Conservation (phyloP, 1,140 invertebrate species). For the Aphaenogaster floridana region DNA sequence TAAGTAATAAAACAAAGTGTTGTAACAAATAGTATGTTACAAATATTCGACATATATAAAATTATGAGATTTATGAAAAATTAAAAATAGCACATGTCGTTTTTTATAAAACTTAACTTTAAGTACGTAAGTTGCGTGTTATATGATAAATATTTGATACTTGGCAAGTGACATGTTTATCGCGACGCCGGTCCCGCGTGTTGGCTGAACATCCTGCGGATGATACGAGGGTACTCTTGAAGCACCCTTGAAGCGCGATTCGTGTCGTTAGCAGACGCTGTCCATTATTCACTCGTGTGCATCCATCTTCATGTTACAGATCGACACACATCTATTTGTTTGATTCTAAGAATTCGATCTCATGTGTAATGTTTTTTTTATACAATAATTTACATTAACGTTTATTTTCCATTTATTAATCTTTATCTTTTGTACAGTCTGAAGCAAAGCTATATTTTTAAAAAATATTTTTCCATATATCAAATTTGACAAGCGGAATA, state of each 20-base stretch:
- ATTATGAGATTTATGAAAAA: background rate
- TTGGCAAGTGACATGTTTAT: slow-evolving; percentile 84
- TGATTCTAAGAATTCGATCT: background rate
- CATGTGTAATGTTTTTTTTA: slow-evolving; percentile 1
- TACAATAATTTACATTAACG: background rate
- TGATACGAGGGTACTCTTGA: slow-evolving; percentile 81
- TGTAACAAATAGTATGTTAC: background rate
- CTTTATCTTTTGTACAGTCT: background rate
- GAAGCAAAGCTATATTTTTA: background rate
- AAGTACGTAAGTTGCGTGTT: slow-evolving; percentile 58
- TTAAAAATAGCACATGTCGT: background rate
- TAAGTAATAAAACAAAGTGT: background rate
- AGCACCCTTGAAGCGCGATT: slow-evolving; percentile 78
- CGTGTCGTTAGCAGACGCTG: slow-evolving; percentile 80
- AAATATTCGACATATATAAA: background rate
- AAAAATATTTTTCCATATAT: background rate
- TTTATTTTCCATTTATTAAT: background rate
- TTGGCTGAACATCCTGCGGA: slow-evolving; percentile 76
- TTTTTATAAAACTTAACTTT: slow-evolving; percentile 23
- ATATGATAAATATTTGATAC: slow-evolving; percentile 83
- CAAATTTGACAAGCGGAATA: background rate
- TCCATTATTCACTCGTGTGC: slow-evolving; percentile 83
- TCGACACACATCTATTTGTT: slow-evolving; percentile 17
- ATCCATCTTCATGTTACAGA: slow-evolving; percentile 61
- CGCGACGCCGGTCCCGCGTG: slow-evolving; percentile 69